A percentile compares a stretch with the other conserved stretches of the same genome.
Conservation (phyloP, 2,888 invertebrate genomes). For the Spisula subtruncata region DNA sequence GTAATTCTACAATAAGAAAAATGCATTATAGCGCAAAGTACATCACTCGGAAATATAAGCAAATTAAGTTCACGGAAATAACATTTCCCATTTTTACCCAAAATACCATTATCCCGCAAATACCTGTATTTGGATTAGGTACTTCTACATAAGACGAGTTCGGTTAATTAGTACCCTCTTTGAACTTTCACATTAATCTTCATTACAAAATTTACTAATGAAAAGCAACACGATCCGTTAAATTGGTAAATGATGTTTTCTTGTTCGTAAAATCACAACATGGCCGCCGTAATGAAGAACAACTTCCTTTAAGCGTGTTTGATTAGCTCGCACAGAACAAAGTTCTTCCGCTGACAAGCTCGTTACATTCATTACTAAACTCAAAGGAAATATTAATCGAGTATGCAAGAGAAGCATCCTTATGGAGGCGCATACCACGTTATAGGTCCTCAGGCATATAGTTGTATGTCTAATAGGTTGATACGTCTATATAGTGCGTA, state of each 20-base stretch:
- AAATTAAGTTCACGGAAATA: too few species aligned
- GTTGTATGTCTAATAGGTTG: too few species aligned
- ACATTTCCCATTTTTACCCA: too few species aligned
- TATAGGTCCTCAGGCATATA: too few species aligned
- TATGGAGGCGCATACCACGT: too few species aligned
- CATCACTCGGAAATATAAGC: too few species aligned
- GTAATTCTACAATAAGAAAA: too few species aligned
- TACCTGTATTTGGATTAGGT: too few species aligned
- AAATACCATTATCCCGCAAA: too few species aligned
- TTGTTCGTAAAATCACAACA: constrained; percentile 27
- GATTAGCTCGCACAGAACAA: constrained; percentile 39
- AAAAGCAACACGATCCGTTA: constrained; percentile 23
- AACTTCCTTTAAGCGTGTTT: constrained; percentile 26
- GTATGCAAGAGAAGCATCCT: neutral
- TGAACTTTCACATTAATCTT: neutral
- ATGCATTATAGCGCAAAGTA: too few species aligned
- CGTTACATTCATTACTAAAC: neutral
- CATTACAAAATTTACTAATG: constrained; percentile 27
- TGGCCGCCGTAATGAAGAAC: constrained; percentile 39
- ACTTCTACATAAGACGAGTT: neutral
- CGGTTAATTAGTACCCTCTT: constrained; percentile 23
- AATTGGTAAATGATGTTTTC: constrained; percentile 28
- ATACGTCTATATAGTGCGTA: too few species aligned
- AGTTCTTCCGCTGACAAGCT: neutral
- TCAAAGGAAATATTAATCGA: neutral